Evolutionary conservation across 2,113 vertebrate genomes (phyloP).

Genomic region (Lucifuga dentata): DNA sequence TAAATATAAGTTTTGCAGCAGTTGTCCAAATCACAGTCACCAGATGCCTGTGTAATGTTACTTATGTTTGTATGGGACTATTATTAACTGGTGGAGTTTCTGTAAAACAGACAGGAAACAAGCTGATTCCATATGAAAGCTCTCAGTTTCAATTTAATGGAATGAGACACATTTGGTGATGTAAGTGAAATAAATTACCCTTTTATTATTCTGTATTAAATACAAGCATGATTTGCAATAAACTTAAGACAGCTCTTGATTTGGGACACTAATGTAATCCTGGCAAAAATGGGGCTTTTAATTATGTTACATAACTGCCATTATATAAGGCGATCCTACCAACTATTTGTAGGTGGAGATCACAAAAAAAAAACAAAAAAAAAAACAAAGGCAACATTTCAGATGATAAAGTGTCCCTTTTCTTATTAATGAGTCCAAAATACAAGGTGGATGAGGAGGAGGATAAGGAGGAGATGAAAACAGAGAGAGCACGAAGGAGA

Average conservation of each 20-base stretch:
- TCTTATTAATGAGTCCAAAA: conserved; percentile 19
- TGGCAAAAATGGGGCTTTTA: conserved; percentile 62
- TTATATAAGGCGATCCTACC: conserved; percentile 65
- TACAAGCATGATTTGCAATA: conserved; percentile 41
- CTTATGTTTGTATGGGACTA: conserved; percentile 19
- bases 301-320: conserved; percentile 66
- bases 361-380: conserved; percentile 9
- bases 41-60: conserved; percentile 14
- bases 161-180: conserved; percentile 50
- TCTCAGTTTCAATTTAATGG: conserved; percentile 39
- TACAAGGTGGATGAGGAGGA: not conserved
- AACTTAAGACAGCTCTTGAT: conserved; percentile 55
- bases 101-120: conserved; percentile 37
- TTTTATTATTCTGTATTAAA: conserved; percentile 61
- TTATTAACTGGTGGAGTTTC: conserved; percentile 21
- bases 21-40: conserved; percentile 1
- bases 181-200: conserved; percentile 54
- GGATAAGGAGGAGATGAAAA: not conserved
- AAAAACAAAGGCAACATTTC: conserved; percentile 21
- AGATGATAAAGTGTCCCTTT: conserved; percentile 24
- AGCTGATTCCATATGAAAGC: conserved; percentile 53
- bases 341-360: conserved; percentile 50
- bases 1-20: conserved; percentile 4
- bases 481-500: not conserved
- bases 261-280: conserved; percentile 47